These are phyloP conservation scores for Burhinus oedicnemus DNA, from an alignment of 2,113 vertebrate species.

Conservation along the genomic window DNA sequence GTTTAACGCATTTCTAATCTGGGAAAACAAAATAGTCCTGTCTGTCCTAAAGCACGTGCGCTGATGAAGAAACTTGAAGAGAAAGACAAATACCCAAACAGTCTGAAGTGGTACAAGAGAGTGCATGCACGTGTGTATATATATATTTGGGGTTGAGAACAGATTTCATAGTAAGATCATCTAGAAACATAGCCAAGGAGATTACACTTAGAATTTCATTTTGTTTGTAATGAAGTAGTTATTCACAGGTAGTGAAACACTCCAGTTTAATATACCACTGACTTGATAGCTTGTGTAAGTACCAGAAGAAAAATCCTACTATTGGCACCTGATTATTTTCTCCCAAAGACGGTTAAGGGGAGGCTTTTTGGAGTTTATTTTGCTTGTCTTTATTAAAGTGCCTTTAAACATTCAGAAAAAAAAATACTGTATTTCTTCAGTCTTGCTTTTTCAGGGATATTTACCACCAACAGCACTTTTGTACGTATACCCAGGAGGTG, in stretches of 20 bases:
- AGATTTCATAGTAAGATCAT: background rate
- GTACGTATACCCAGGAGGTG: background rate
- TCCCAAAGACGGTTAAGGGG: background rate
- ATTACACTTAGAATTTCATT: background rate
- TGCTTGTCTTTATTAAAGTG: background rate
- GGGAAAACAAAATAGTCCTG: background rate
- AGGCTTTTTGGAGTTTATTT: background rate
- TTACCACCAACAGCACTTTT: background rate
- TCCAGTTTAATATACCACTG: background rate
- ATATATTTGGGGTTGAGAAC: background rate
- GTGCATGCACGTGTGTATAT: too few species aligned
- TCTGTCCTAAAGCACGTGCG: background rate
- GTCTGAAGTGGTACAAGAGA: background rate
- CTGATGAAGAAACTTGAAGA: background rate
- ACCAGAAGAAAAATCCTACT: background rate
- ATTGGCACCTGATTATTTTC: background rate
- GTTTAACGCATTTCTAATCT: background rate
- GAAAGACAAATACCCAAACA: background rate
- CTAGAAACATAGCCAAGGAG: background rate
- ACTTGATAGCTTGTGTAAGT: background rate
- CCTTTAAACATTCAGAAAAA: background rate
- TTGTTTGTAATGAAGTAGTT: background rate
- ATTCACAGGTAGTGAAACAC: background rate
- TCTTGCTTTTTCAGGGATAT: background rate
- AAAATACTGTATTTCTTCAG: background rate